Evolutionary conservation across 2,797 vertebrate genomes (phyloP), one percentile per base, ranked within the genome.

Genomic region (Phalloptychus januarius): DNA sequence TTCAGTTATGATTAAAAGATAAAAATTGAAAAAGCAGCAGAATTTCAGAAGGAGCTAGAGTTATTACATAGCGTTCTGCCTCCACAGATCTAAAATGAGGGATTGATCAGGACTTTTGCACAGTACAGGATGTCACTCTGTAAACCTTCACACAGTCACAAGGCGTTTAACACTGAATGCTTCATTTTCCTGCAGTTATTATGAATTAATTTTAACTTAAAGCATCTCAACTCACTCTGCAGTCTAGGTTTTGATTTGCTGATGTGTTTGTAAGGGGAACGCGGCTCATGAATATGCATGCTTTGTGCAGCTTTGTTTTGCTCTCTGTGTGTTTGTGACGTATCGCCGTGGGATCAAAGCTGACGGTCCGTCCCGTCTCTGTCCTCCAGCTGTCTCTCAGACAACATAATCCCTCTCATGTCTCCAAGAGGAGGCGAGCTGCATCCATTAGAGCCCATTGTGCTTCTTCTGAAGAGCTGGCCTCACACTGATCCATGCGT

Each of bases 301-400:
- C 33, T 4, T 33, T 56, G 38, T 77, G 25, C 4, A 25, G 0
- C 46, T 63, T 70, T 45, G 71, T 77, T 16, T 72, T 28, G 31
- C 44, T 63, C 71, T 16, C 65, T 44, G 36, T 8, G 46, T 46
- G 69, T 67, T 42, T 67, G 36, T 54, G 46, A 7, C 38, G 58
- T 48, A 54, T 40, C 73, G 25, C 52, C 12, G 67, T 33, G 65
- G 45, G 73, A 83, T 83, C 79, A 82, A 85, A 82, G 81, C 25
- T 3, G 38, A 12, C 12, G 38, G 45, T 15, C 45, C 8, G 50
- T 52, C 50, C 8, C 23, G 50, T 54, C 82, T 71, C 76, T 4
- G 73, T 80, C 79, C 79, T 81, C 69, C 78, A 72, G 25, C 56
- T 1, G 48, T 63, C 79, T 50, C 52, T 76, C 75, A 65, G 46